phyloP scores from a whole-genome alignment of 2,113 vertebrate genomes.

The Reinhardtius hippoglossoides region DNA sequence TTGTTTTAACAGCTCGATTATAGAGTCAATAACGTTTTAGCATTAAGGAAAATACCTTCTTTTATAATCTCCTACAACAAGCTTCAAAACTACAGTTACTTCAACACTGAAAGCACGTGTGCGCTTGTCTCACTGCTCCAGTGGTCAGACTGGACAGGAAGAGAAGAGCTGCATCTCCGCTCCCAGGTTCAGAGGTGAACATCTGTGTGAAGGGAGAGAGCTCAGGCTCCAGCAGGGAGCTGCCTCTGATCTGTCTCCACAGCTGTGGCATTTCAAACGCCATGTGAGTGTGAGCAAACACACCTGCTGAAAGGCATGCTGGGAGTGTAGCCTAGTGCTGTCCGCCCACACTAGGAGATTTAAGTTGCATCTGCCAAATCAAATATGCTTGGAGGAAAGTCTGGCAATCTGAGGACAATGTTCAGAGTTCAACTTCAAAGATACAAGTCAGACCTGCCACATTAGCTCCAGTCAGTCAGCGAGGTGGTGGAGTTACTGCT shows the following conservation, averaged over 20 bases:
- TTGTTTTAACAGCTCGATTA: background rate
- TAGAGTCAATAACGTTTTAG: background rate
- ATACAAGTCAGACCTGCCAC: background rate
- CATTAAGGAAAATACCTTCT: background rate
- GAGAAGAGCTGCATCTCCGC: conserved; percentile 28
- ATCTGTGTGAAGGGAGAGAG: conserved; percentile 65
- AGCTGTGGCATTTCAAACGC: conserved; percentile 74
- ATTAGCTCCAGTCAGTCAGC: background rate
- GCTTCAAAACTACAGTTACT: background rate
- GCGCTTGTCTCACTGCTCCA: background rate
- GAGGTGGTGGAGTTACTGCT: background rate
- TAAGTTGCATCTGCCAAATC: conserved; percentile 54
- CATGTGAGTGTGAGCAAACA: conserved; percentile 71
- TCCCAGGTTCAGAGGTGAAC: conserved; percentile 65
- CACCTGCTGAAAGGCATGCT: conserved; percentile 77
- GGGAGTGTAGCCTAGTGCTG: conserved; percentile 46
- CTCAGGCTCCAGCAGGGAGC: conserved; percentile 53
- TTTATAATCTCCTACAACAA: conserved; percentile 1
- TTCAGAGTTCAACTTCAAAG: conserved; percentile 8
- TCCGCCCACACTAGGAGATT: conserved; percentile 51
- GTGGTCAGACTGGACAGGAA: conserved; percentile 59
- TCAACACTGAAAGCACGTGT: conserved; percentile 2
- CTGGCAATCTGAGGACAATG: conserved; percentile 45
- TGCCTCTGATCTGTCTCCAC: conserved; percentile 69
- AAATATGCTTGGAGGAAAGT: conserved; percentile 46